Evolutionary conservation across 2,888 invertebrate genomes (phyloP).

Genomic region (Ptilodon capucinus): DNA sequence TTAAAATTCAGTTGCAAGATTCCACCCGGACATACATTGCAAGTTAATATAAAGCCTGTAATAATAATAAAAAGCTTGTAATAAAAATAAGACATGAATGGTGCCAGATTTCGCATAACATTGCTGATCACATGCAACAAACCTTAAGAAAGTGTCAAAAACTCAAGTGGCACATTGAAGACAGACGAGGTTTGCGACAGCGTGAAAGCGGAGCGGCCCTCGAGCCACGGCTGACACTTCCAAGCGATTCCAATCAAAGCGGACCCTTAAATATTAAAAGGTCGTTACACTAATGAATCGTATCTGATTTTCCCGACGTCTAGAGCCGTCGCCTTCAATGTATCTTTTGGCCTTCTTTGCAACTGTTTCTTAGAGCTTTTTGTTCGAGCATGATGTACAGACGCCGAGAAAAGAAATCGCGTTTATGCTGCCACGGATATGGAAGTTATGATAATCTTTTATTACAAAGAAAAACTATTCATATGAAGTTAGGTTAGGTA

Average conservation of each 20-base stretch:
- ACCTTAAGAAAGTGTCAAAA: conserved; percentile 52
- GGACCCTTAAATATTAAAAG: conserved; percentile 77
- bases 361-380: conserved; percentile 53
- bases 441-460: neutral
- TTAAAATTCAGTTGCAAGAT: no score
- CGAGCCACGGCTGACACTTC: conserved; percentile 65
- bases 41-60: no score
- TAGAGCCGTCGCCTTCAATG: conserved; percentile 54
- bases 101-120: no score
- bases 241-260: conserved; percentile 75
- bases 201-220: conserved; percentile 50
- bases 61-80: no score
- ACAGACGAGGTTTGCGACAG: conserved; percentile 36
- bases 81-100: no score
- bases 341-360: conserved; percentile 64
- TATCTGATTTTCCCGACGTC: conserved; percentile 77
- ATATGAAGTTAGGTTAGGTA: no score
- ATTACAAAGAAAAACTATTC: no score
- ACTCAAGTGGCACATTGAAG: conserved; percentile 44
- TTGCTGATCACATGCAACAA: conserved; percentile 14
- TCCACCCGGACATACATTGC: no score
- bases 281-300: conserved; percentile 82
- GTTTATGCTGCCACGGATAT: neutral
- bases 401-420: neutral
- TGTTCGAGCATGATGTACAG: conserved; percentile 31